Evolutionary conservation across 2,113 vertebrate species (phyloP).

Genomic region (Ptilonorhynchus violaceus): DNA sequence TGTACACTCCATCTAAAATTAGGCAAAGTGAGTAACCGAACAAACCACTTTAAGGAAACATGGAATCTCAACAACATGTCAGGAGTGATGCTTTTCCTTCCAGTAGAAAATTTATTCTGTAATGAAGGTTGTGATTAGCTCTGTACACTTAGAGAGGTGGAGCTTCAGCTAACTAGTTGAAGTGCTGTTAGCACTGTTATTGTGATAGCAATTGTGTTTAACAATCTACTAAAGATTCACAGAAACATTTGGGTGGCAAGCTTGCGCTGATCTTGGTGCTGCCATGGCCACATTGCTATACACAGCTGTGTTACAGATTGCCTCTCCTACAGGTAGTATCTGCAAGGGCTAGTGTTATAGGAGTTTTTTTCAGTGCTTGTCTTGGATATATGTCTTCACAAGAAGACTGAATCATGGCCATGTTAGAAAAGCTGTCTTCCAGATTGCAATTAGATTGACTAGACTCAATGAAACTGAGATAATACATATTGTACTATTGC

Average conservation of each 20-base stretch:
- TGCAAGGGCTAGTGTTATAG: not conserved
- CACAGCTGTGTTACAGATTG: not conserved
- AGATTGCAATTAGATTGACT: not conserved
- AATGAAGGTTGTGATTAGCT: not conserved
- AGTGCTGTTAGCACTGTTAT: not conserved
- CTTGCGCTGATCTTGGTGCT: not conserved
- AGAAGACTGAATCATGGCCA: not conserved
- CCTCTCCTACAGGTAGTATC: not conserved
- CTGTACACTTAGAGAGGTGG: not conserved
- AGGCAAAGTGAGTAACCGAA: not conserved
- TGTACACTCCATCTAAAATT: not conserved
- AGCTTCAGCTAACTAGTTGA: not conserved
- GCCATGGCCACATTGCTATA: not conserved
- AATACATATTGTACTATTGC: not conserved
- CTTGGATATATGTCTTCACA: not conserved
- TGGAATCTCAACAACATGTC: not conserved
- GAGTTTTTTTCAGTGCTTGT: fast-evolving
- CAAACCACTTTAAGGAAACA: not conserved
- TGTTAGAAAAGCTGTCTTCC: not conserved
- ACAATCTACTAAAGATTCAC: not conserved
- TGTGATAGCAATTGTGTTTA: not conserved
- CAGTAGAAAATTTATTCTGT: not conserved
- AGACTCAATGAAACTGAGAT: not conserved
- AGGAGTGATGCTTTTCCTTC: not conserved
- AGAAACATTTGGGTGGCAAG: not conserved